Conservation (phyloP, 35 echinoderm and acorn worm species). For the Heliocidaris erythrogramma region DNA sequence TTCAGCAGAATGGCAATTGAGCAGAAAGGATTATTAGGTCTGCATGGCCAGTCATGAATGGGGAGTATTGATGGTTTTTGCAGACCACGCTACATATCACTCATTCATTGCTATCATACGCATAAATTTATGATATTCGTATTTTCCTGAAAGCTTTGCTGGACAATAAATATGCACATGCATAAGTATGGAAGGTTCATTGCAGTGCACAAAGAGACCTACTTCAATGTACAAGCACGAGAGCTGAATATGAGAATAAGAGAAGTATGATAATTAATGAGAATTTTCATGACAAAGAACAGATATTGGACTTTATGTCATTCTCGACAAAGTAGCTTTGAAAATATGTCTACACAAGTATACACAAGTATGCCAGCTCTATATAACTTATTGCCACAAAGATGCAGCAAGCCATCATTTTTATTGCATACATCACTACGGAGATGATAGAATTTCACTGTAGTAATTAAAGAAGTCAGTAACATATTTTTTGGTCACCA, state of each 20-base stretch:
- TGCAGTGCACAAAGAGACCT: background rate
- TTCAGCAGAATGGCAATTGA: slow-evolving; percentile 4
- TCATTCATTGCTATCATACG: background rate
- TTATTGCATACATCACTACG: background rate
- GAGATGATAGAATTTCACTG: too few species aligned
- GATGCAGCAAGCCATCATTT: background rate
- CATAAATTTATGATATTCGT: background rate
- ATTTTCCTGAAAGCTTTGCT: background rate
- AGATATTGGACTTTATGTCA: background rate
- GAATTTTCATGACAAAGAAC: background rate
- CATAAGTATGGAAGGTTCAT: background rate
- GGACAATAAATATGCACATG: background rate
- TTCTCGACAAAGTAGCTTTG: background rate
- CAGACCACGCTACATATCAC: background rate
- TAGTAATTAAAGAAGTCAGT: too few species aligned
- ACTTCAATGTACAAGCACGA: background rate
- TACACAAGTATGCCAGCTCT: background rate
- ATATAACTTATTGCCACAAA: background rate
- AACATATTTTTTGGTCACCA: too few species aligned
- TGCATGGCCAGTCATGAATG: slow-evolving; percentile 24
- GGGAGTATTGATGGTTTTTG: slow-evolving; percentile 5
- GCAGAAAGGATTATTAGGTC: slow-evolving; percentile 25
- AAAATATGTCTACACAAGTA: background rate
- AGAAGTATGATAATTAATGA: background rate
- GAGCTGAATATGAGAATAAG: background rate